A percentile compares a stretch with the other conserved stretches of the same genome.
Conservation (phyloP, 2,888 invertebrate genomes). For the Physocephala rufipes region DNA sequence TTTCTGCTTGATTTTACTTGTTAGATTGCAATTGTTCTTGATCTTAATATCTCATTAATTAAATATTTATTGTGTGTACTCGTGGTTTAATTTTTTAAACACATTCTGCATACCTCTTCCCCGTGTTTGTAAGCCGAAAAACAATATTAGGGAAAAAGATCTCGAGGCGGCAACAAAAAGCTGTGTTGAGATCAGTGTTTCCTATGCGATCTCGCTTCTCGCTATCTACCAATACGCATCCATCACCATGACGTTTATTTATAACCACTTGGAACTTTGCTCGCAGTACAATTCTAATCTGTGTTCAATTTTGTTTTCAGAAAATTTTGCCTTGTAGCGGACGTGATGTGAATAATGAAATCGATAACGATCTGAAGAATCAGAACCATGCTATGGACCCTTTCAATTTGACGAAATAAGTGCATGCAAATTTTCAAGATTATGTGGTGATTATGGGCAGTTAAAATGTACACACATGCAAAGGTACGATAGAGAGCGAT, state of each 20-base stretch:
- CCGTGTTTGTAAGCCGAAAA: no score
- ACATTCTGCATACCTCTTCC: no score
- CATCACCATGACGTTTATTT: constrained; percentile 28
- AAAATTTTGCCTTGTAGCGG: constrained; percentile 44
- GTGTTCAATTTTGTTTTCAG: constrained; percentile 34
- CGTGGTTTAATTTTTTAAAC: no score
- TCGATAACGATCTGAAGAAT: constrained; percentile 57
- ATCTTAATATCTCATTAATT: no score
- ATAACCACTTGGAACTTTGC: constrained; percentile 11
- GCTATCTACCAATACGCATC: constrained; percentile 6
- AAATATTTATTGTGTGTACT: no score
- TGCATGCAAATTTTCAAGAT: constrained; percentile 62
- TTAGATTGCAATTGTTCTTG: no score
- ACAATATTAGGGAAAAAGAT: no score
- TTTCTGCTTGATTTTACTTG: no score
- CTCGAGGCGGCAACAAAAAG: constrained; percentile 10
- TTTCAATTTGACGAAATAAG: constrained; percentile 46
- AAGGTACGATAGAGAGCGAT: constrained; percentile 11
- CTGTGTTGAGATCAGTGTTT: background rate
- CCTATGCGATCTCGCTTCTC: background rate
- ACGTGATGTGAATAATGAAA: constrained; percentile 62
- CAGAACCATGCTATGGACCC: constrained; percentile 40
- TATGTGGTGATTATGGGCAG: constrained; percentile 60
- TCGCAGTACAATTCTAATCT: constrained; percentile 29
- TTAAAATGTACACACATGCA: constrained; percentile 49